Base-by-base conservation (phyloP, 2,797 vertebrate species). In the Sciurus vulgaris region DNA sequence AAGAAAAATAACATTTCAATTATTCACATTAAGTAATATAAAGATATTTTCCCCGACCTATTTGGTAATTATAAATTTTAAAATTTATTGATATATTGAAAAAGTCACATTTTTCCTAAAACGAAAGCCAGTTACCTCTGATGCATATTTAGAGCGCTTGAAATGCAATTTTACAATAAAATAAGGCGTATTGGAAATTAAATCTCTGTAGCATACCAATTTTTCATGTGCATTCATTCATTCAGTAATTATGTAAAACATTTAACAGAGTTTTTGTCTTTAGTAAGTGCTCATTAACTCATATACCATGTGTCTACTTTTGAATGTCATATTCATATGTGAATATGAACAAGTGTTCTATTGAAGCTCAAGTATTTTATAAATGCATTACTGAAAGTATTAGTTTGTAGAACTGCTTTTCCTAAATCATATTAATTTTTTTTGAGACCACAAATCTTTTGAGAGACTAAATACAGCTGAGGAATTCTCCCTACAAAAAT, bases 341-440 rank as follows among this genome's bases (percentile, higher is more conserved):
- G 30, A 73, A 73, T 56, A 86, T 70, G 33, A 89, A 88, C 81
- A 91, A 86, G 35, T 51, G 90, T 81, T 86, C 26, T 49, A 63
- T 18, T 93, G 72, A 89, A 65, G n/a, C 13, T 85, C 59, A 87
- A 76, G 74, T 82, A 82, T 85, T 86, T 96, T 88, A 88, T 49
- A 73, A 86, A 69, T 56, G 20, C 12, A 73, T 54, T 83, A 17
- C 26, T 87, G 88, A 83, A 90, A 11, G 54, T 51, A 17, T 85
- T 74, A 44, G 3, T 74, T 92, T 35, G 18, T 20, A 91, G 15
- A 91, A 70, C 6, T 59, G 70, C 47, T 96, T 91, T 84, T 47
- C 28, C 28, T 17, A 93, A 91, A 49, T 1, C 63, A 6, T 76
- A 28, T 63, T 91, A 96, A 86, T 56, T 56, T 12, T 56, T 54